Percentiles rank a stretch among this genome's conserved stretches.
Evolutionary conservation across 2,888 invertebrate species (phyloP).

Genomic region (Protula sp.): DNA sequence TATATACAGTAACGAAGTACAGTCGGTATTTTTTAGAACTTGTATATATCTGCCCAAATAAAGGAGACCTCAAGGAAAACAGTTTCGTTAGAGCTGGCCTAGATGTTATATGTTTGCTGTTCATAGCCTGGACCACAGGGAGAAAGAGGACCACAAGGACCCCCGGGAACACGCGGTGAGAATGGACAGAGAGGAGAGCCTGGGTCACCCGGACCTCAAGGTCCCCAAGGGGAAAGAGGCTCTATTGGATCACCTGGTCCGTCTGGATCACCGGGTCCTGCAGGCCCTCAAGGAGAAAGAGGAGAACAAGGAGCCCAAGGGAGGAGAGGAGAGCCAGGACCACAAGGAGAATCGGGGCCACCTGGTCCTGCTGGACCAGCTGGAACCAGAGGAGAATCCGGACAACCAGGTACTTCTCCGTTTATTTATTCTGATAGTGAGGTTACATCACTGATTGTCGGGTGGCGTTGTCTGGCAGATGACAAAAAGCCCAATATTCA

Average conservation of each 20-base stretch:
- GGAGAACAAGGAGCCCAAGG: constrained; percentile 1
- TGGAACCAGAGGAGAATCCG: no score
- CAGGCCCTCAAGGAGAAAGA: constrained; percentile 5
- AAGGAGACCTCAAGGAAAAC: not conserved
- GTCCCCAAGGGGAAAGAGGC: constrained; percentile 10
- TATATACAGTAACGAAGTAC: no score
- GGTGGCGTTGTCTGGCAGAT: no score
- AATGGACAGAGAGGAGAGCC: constrained; percentile 7
- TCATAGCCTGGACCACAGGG: constrained; percentile 9
- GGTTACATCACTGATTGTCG: no score
- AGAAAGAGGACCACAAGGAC: constrained; percentile 11
- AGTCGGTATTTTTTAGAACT: not conserved
- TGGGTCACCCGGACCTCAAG: constrained; percentile 13
- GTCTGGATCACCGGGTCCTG: constrained; percentile 54
- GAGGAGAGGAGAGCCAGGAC: constrained; percentile 1
- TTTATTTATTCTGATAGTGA: no score
- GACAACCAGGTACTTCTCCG: no score
- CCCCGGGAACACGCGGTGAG: constrained; percentile 13
- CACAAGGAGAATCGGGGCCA: not conserved
- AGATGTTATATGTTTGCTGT: not conserved
- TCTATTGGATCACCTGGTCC: constrained; percentile 6
- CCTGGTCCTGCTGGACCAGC: no score
- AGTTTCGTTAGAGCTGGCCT: no score
- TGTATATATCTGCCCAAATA: not conserved
- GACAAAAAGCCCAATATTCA: no score